These are phyloP conservation scores for Sarcophaga rosellei DNA, from an alignment of 2,888 invertebrate genomes.

Conservation along the genomic window DNA sequence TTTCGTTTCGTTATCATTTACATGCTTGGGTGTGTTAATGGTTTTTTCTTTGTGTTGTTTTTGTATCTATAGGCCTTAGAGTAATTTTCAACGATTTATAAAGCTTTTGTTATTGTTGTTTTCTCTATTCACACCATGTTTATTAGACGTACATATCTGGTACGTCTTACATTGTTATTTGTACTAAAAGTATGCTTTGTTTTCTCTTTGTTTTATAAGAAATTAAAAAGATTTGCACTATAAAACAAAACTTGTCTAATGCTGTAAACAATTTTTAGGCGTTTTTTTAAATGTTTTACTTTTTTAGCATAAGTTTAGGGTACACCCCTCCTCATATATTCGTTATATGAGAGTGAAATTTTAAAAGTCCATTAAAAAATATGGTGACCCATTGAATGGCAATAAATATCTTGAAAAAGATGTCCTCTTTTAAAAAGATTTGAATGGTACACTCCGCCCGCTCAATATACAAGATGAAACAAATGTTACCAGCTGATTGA, in stretches of 20 bases:
- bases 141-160: not conserved
- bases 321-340: too few species aligned
- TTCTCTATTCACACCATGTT: not conserved
- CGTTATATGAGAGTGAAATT: too few species aligned
- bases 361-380: too few species aligned
- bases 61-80: not conserved
- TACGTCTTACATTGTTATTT: not conserved
- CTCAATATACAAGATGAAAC: too few species aligned
- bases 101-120: conserved; percentile 34
- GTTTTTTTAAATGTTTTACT: not conserved
- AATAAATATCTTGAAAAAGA: too few species aligned
- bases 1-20: not conserved
- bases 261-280: not conserved
- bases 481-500: too few species aligned
- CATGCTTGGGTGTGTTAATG: not conserved
- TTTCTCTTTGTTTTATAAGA: not conserved
- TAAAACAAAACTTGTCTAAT: too few species aligned
- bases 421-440: too few species aligned
- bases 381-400: too few species aligned
- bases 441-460: too few species aligned
- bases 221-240: not conserved
- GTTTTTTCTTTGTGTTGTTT: conserved; percentile 9
- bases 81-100: conserved; percentile 42
- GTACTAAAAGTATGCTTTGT: not conserved
- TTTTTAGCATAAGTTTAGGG: not conserved